A percentile compares a stretch with the other conserved stretches of the same genome.
These are phyloP conservation scores for Varanus komodoensis DNA, from an alignment of 2,113 vertebrate species.

Conservation along the genomic window DNA sequence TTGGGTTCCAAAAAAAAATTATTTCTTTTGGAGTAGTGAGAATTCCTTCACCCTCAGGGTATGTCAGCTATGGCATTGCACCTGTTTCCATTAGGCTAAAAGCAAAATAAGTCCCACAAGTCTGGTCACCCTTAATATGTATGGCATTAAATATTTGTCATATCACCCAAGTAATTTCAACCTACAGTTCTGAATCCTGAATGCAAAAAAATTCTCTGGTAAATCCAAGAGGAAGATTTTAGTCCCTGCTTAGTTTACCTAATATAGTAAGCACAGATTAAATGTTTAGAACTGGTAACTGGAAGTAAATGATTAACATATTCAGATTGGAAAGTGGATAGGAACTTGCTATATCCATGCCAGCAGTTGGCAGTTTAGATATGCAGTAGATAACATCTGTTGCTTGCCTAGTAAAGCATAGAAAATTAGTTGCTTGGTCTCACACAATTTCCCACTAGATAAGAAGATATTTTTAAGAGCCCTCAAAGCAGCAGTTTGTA, in stretches of 20 bases:
- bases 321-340: neutral
- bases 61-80: too few relatives aligned
- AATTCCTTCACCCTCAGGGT: too few relatives aligned
- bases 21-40: too few relatives aligned
- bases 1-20: too few relatives aligned
- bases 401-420: constrained; percentile 6
- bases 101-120: too few relatives aligned
- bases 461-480: neutral
- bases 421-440: neutral
- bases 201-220: neutral
- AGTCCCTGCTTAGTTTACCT: neutral
- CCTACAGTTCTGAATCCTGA: neutral
- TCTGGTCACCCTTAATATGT: too few relatives aligned
- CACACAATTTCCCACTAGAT: neutral
- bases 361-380: neutral
- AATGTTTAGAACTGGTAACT: neutral
- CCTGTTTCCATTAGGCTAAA: too few relatives aligned
- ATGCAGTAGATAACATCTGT: constrained; percentile 32
- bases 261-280: neutral
- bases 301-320: neutral
- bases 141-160: neutral
- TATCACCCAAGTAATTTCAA: neutral
- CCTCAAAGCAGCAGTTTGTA: neutral
- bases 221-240: neutral
- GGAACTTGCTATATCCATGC: neutral